Evolutionary conservation across 2,113 vertebrate genomes (phyloP), one percentile per base, ranked within the genome.

Genomic region (Sardina pilchardus): DNA sequence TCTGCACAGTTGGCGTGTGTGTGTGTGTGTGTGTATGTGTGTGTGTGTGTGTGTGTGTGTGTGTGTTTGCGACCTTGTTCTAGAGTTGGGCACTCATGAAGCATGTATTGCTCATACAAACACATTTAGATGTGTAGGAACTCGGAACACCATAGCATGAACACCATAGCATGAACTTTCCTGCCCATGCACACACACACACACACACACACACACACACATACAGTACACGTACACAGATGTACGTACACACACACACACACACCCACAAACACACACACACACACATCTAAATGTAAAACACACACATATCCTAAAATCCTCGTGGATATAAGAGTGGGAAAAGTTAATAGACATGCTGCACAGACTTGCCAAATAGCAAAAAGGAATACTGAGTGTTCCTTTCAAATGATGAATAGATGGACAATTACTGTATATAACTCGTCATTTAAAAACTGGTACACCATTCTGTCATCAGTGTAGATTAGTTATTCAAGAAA

Each of bases 1-100:
- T 82, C 85, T 39, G 86, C 78, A 85, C n/a, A 86, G 59, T 63
- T 24, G 21, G 59, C n/a, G 4, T 67, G 63, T 30, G 63, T 67
- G 63, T 71, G 63, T 71, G 63, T 71, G 63, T 71, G 63, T 71
- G 63, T 71, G 63, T 71, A n/a, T 71, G 63, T 71, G 63, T 71
- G 63, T 30, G 63, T 71, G 63, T 71, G 63, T 71, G 63, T 71
- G 30, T 71, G 2, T 59, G 17, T 59, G 53, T n/a, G 4, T 21
- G 24, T 6, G 24, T 59, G 17, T 59, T 12, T 59, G n/a, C 34
- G 63, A 71, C 63, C 59, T 63, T 71, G 63, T 16, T 26, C 26
- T 34, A 8, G 63, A 34, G 63, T 10, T 30, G 10, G n/a, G 26
- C n/a, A 71, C 26, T 30, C 30, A 30, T 71, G 63, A 34, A 34